Conservation (phyloP, 2,113 vertebrate genomes). For the Nipponia nippon region DNA sequence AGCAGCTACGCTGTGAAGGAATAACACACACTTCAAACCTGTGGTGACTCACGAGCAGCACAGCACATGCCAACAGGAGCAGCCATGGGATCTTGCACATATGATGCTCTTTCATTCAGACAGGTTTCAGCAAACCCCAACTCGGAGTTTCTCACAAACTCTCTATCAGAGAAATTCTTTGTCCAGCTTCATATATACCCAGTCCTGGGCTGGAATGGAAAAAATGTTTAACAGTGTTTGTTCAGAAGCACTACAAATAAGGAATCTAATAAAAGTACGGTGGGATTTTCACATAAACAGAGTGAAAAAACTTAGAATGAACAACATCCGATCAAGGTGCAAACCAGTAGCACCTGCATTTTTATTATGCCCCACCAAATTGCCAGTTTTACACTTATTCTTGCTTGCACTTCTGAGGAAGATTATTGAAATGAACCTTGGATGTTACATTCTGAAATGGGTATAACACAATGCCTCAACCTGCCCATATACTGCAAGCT, state of each 20-base stretch:
- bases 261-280: background rate
- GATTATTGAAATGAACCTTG: conserved; percentile 16
- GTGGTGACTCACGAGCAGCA: background rate
- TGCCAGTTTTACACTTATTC: background rate
- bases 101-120: background rate
- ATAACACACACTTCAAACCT: background rate
- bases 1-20: background rate
- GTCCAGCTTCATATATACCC: background rate
- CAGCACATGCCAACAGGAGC: background rate
- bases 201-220: background rate
- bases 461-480: background rate
- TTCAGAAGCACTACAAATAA: background rate
- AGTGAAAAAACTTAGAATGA: background rate
- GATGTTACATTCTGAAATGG: conserved; percentile 6
- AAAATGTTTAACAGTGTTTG: background rate
- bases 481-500: background rate
- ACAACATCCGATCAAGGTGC: background rate
- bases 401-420: background rate
- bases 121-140: background rate
- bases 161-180: background rate
- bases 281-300: background rate
- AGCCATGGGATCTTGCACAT: background rate
- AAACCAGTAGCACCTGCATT: background rate
- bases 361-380: background rate
- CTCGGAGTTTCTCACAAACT: background rate